Evolutionary conservation across 53 echinoderm and acorn worm genomes (phyloP).

Genomic region (Hippasteria phrygiana): DNA sequence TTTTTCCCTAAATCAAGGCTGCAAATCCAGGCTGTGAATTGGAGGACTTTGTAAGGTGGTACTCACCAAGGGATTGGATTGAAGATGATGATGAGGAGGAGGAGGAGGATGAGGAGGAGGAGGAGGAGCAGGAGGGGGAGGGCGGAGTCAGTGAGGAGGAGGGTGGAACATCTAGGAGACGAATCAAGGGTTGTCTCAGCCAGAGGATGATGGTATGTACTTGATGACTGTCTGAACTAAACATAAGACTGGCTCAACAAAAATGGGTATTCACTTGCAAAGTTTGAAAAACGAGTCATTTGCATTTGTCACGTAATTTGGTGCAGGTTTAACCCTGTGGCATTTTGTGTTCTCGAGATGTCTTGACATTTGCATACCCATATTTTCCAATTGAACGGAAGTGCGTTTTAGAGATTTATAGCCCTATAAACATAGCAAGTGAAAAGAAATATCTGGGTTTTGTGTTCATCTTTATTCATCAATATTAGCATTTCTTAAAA

Average conservation of each 20-base stretch:
- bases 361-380: too few species aligned
- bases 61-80: constrained; percentile 98
- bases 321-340: too few species aligned
- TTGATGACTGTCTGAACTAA: neutral
- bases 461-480: too few species aligned
- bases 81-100: constrained; percentile 85
- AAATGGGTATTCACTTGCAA: too few species aligned
- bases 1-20: constrained; percentile 76
- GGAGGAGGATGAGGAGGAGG: constrained; percentile 57
- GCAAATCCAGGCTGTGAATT: constrained; percentile 93
- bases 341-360: too few species aligned
- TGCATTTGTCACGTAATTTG: too few species aligned
- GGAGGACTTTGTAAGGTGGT: constrained; percentile 99
- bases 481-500: too few species aligned
- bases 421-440: too few species aligned
- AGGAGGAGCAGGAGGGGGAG: constrained; percentile 47
- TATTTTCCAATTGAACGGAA: too few species aligned
- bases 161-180: constrained; percentile 48
- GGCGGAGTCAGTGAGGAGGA: constrained; percentile 25
- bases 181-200: constrained; percentile 82
- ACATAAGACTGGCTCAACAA: neutral
- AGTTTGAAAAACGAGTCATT: too few species aligned
- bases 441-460: too few species aligned
- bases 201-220: constrained; percentile 88
- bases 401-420: too few species aligned